Conservation (phyloP, 2,797 vertebrate species). For the Sylvilagus floridanus region DNA sequence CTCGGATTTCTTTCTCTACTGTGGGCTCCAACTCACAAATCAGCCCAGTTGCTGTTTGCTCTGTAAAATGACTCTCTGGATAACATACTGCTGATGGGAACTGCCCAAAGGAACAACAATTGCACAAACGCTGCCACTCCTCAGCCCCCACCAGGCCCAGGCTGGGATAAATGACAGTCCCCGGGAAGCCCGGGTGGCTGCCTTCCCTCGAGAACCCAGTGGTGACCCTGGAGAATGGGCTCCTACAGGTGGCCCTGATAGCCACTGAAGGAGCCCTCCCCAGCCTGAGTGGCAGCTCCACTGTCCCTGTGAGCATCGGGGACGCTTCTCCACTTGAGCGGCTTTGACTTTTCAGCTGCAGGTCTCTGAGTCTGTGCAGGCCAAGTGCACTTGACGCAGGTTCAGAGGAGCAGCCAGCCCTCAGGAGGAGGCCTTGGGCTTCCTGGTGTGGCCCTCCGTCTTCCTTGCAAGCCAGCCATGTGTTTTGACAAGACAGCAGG, state of each 20-base stretch:
- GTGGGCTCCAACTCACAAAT: too few species aligned
- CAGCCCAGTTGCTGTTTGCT: constrained; percentile 56
- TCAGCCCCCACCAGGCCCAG: not conserved
- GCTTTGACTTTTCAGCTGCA: not conserved
- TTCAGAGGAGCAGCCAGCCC: not conserved
- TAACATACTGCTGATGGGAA: not conserved
- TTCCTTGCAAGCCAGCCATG: not conserved
- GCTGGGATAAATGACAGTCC: not conserved
- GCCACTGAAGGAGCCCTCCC: too few species aligned
- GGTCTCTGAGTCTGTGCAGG: not conserved
- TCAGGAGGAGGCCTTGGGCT: not conserved
- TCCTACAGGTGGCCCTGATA: too few species aligned
- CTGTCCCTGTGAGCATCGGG: not conserved
- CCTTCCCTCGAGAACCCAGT: not conserved
- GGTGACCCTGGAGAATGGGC: too few species aligned
- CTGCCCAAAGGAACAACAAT: not conserved
- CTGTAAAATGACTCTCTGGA: not conserved
- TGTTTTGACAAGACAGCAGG: too few species aligned
- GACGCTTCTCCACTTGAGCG: not conserved
- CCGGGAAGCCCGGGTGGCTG: not conserved
- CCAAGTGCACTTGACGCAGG: not conserved
- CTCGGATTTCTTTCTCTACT: not conserved
- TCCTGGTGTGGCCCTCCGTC: too few species aligned
- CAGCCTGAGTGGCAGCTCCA: not conserved
- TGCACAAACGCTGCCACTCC: not conserved